These are phyloP conservation scores for Phengaris arion DNA, from an alignment of 2,888 invertebrate genomes.

Conservation along the genomic window DNA sequence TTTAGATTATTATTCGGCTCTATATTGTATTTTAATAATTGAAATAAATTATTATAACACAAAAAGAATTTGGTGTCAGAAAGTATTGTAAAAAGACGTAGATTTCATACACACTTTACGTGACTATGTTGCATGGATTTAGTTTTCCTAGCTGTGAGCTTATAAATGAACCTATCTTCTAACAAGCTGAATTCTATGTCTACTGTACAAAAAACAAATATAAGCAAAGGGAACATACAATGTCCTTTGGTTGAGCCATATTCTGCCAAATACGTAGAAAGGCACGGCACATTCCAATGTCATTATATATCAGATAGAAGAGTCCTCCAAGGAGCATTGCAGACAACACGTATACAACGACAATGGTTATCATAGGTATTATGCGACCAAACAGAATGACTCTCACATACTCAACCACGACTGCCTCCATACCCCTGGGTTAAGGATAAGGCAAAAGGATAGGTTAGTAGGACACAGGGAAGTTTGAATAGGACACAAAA, in stretches of 20 bases:
- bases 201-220: not conserved
- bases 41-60: no score
- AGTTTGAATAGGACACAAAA: not conserved
- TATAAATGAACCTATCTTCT: not conserved
- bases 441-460: conserved; percentile 80
- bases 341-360: conserved; percentile 80
- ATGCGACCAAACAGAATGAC: conserved; percentile 43
- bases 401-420: conserved; percentile 44
- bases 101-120: no score
- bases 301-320: conserved; percentile 81
- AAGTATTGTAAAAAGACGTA: no score
- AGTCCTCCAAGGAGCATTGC: conserved; percentile 49
- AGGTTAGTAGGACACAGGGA: conserved; percentile 13
- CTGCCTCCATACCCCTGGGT: conserved; percentile 44
- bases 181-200: no score
- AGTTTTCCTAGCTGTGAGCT: no score
- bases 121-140: no score
- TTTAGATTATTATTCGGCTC: no score
- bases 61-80: no score
- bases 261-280: conserved; percentile 85
- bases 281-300: conserved; percentile 84
- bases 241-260: conserved; percentile 51
- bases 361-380: conserved; percentile 84
- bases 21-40: no score
- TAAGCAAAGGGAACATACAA: conserved; percentile 32